Conservation (phyloP, 2,113 vertebrate species). For the Erinaceus europaeus region DNA sequence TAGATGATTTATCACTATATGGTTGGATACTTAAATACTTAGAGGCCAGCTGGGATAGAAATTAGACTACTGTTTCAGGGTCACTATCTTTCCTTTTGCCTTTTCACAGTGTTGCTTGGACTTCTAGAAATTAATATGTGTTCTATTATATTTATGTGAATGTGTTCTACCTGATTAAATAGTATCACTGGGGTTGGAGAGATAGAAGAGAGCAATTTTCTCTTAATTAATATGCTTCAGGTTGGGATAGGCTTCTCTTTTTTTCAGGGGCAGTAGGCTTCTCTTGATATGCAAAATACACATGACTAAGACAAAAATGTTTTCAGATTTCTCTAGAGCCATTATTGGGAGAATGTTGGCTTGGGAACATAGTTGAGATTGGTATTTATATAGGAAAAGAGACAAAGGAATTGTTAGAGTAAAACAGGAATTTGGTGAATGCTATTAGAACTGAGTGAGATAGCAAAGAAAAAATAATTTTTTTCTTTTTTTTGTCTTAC, state of each 20-base stretch:
- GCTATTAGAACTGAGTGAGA: background rate
- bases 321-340: conserved; percentile 20
- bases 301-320: conserved; percentile 11
- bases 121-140: background rate
- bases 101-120: conserved; percentile 23
- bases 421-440: conserved; percentile 14
- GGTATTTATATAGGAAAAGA: background rate
- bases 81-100: background rate
- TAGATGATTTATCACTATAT: background rate
- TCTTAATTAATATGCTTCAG: conserved; percentile 25
- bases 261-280: too few relatives aligned
- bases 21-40: conserved; percentile 17
- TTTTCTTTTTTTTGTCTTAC: too few relatives aligned
- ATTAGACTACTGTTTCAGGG: background rate
- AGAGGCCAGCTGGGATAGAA: background rate
- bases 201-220: background rate
- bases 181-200: background rate
- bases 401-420: background rate
- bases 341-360: background rate
- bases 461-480: background rate
- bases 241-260: background rate
- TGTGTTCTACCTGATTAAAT: background rate
- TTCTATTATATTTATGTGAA: background rate
- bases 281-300: background rate
- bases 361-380: background rate